Percentiles rank a stretch among this genome's conserved stretches.
Evolutionary conservation across 2,888 invertebrate species (phyloP).

Genomic region (Ditula angustiorana): DNA sequence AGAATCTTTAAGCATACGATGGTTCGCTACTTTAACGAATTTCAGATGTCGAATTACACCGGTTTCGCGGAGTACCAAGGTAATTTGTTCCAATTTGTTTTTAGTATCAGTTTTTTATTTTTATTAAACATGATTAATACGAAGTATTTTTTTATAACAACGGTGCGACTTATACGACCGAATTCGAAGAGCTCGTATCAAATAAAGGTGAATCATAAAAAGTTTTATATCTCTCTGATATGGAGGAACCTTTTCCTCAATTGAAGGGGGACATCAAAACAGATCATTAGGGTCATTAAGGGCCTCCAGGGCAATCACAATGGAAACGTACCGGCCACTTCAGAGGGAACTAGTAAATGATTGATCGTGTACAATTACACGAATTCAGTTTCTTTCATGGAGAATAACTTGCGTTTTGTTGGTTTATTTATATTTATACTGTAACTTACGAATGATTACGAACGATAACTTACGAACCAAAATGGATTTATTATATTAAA

Average conservation of each 20-base stretch:
- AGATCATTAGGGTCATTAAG: constrained; percentile 39
- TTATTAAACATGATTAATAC: too few relatives aligned
- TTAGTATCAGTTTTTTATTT: too few relatives aligned
- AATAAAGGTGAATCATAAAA: constrained; percentile 32
- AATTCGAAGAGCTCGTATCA: neutral
- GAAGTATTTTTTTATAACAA: neutral
- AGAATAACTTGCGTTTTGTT: constrained; percentile 6
- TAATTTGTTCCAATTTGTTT: too few relatives aligned
- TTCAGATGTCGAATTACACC: too few relatives aligned
- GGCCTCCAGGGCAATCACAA: constrained; percentile 25
- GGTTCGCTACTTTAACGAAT: too few relatives aligned
- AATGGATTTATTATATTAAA: too few relatives aligned
- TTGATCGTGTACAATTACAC: constrained; percentile 22
- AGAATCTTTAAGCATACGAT: too few relatives aligned
- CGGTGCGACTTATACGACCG: neutral
- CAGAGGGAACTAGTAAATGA: constrained; percentile 33
- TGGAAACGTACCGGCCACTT: constrained; percentile 24
- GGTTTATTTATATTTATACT: neutral
- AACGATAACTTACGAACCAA: neutral
- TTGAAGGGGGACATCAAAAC: constrained; percentile 36
- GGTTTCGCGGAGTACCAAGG: too few relatives aligned
- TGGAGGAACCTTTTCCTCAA: constrained; percentile 25
- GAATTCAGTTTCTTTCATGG: neutral
- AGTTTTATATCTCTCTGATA: constrained; percentile 25
- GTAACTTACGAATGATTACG: too few relatives aligned